A percentile compares a stretch with the other conserved stretches of the same genome.
Evolutionary conservation across 2,888 invertebrate genomes (phyloP).

Genomic region (Lordiphosa fenestrarum): DNA sequence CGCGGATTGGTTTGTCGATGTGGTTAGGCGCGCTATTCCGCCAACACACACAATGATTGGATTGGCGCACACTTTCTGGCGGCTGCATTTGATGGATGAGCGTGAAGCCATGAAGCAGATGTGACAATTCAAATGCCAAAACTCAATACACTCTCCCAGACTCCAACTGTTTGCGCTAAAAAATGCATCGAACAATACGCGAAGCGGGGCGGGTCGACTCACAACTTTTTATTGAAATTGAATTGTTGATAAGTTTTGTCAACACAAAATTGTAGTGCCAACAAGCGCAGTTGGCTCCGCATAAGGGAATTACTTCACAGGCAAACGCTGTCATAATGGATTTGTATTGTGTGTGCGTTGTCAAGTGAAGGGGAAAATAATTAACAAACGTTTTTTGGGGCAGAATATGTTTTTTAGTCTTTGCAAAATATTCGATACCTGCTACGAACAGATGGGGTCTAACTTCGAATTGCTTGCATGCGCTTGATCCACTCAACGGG

Average conservation of each 20-base stretch:
- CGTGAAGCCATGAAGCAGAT: conserved; percentile 70
- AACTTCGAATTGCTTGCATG: neutral
- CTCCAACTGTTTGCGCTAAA: conserved; percentile 44
- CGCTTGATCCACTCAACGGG: too few relatives aligned
- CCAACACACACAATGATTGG: conserved; percentile 57
- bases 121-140: conserved; percentile 75
- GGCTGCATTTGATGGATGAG: conserved; percentile 72
- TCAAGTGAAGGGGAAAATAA: conserved; percentile 25
- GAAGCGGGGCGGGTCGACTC: conserved; percentile 45
- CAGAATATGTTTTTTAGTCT: neutral
- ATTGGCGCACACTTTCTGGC: conserved; percentile 62
- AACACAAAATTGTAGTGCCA: conserved; percentile 57
- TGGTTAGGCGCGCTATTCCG: conserved; percentile 59
- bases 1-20: conserved; percentile 55
- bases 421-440: neutral
- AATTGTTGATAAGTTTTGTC: conserved; percentile 75
- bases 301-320: neutral
- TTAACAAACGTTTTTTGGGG: conserved; percentile 29
- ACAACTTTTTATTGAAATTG: conserved; percentile 73
- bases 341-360: conserved; percentile 40
- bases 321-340: conserved; percentile 56
- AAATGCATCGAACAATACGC: conserved; percentile 66
- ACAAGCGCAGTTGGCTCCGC: conserved; percentile 13
- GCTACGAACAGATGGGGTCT: neutral
- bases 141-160: conserved; percentile 34